Base-by-base conservation (phyloP, 2,113 vertebrate species). In the Hippocampus barbouri region DNA sequence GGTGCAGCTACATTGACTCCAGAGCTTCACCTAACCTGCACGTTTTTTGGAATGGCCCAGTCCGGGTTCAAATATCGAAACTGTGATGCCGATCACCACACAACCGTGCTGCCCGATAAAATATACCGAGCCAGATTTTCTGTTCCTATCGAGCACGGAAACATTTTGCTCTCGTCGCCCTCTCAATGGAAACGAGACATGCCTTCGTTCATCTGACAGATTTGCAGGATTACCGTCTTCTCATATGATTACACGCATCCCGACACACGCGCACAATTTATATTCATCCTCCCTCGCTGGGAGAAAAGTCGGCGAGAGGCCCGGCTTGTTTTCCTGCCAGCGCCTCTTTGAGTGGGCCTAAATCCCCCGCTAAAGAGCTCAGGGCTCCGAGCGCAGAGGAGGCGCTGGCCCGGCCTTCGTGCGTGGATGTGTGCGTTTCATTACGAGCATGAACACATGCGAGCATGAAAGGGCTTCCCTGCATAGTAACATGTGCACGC, bases 191-290 rank as follows among this genome's bases (percentile, higher is more conserved):
- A 60, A 81, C 76, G 84, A 72, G 83, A 78, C 38, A 10, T 59
- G 75, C 62, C 72, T 69, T 74, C 71, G 79, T 74, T 86, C 77
- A 90, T 85, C 84, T 81, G 69, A 69, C 76, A 82, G 79, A 78
- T 79, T 82, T 78, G 76, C 80, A 73, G 73, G 74, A 78, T 69
- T 74, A 40, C 79, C 49, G 61, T 74, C 74, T 73, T 78, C 71
- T 78, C 69, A 73, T 69, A 76, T 47, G 76, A 79, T 75, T 82
- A 54, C 75, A 69, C 57, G 74, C 71, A 70, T 72, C 59, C 68
- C 70, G 61, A 78, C 74, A 68, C 76, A 62, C 69, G 16, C 61
- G 68, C 70, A 51, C 27, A 12, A 70, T 80, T 71, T 75, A 51
- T 71, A 72, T 69, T 47, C 66, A 56, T 63, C 30, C 63, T 3